These are phyloP conservation scores for Psittacus erithacus DNA, from an alignment of 2,113 vertebrate species.

Conservation along the genomic window DNA sequence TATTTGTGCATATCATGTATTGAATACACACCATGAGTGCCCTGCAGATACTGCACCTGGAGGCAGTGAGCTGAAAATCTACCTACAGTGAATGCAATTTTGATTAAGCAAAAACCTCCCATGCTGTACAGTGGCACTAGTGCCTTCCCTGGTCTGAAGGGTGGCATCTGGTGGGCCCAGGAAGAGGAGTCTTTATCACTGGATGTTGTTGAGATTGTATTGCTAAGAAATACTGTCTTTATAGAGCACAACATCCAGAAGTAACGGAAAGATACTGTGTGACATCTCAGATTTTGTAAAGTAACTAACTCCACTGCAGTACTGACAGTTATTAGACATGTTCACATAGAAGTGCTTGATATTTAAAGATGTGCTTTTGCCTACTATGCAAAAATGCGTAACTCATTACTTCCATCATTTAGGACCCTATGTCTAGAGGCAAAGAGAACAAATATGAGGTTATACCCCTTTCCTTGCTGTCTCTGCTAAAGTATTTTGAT, in stretches of 20 bases:
- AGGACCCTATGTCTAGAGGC: not conserved
- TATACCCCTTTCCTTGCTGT: not conserved
- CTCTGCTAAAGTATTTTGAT: slow-evolving; percentile 1
- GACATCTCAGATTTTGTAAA: not conserved
- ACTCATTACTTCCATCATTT: not conserved
- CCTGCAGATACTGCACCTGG: not conserved
- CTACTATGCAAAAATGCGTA: not conserved
- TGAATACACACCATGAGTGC: not conserved
- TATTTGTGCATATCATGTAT: not conserved
- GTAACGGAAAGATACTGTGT: not conserved
- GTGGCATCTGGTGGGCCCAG: not conserved
- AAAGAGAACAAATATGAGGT: not conserved
- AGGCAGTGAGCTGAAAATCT: not conserved
- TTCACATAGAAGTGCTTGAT: not conserved
- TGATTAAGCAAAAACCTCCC: not conserved
- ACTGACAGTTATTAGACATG: not conserved
- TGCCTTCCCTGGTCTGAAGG: not conserved
- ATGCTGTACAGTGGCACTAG: not conserved
- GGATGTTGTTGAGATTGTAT: not conserved
- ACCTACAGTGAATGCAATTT: not conserved
- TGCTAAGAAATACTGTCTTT: not conserved
- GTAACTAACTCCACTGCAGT: not conserved
- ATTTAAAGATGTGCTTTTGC: not conserved
- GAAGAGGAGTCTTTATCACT: not conserved
- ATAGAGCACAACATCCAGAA: not conserved